A percentile compares a stretch with the other conserved stretches of the same genome.
These are phyloP conservation scores for Helostoma temminkii DNA, from an alignment of 2,797 vertebrate genomes.

Conservation along the genomic window DNA sequence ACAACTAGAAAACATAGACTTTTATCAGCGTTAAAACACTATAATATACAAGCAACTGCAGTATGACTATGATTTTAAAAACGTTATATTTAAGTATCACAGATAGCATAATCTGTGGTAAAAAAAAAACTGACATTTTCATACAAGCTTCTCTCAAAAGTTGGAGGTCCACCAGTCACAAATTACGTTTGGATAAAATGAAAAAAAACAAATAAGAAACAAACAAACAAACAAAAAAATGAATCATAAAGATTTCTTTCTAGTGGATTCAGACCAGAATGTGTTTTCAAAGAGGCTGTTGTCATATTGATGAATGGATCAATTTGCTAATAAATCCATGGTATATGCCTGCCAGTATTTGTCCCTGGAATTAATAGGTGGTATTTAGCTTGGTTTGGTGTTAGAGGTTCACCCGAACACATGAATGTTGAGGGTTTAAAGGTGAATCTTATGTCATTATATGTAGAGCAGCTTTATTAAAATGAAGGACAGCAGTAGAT, in stretches of 20 bases:
- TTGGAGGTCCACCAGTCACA: not conserved
- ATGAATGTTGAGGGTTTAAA: not conserved
- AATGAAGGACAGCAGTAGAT: not conserved
- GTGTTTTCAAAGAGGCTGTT: conserved; percentile 26
- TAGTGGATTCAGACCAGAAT: conserved; percentile 1
- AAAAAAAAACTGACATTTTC: not conserved
- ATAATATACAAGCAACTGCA: not conserved
- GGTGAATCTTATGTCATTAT: not conserved
- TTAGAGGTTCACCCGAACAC: conserved; percentile 11
- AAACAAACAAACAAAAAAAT: conserved; percentile 3
- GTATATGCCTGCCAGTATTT: conserved; percentile 12
- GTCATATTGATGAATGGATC: conserved; percentile 43
- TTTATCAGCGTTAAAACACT: not conserved
- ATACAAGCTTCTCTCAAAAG: not conserved
- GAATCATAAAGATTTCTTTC: conserved; percentile 10
- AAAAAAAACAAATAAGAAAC: not conserved
- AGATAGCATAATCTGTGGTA: not conserved
- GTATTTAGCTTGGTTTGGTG: conserved; percentile 21
- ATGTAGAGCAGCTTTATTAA: not conserved
- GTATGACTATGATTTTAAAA: not conserved
- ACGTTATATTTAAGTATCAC: not conserved
- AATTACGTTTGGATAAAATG: not conserved
- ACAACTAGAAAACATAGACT: conserved; percentile 4
- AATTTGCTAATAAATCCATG: conserved; percentile 44
- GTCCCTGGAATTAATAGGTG: conserved; percentile 19